phyloP scores from a whole-genome alignment of 2,888 invertebrate species.

The Anorthoa munda region DNA sequence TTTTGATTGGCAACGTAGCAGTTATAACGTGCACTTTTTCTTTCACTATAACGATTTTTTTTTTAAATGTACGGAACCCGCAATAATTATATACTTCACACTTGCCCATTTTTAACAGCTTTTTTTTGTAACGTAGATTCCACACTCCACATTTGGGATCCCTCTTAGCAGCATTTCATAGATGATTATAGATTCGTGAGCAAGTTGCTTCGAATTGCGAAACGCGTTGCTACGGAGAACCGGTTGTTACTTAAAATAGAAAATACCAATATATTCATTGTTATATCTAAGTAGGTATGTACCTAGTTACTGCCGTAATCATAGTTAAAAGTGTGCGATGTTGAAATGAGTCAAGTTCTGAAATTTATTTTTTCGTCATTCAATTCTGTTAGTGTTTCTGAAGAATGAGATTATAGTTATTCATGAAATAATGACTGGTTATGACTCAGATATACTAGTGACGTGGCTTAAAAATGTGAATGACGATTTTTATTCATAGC shows the following conservation, averaged over 20 bases:
- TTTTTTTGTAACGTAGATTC: slow-evolving; percentile 47
- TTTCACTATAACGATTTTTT: not conserved
- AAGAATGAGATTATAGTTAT: slow-evolving; percentile 5
- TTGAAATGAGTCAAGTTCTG: slow-evolving; percentile 3
- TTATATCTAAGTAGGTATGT: slow-evolving; percentile 5
- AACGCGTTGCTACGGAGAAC: slow-evolving; percentile 51
- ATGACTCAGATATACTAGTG: slow-evolving; percentile 17
- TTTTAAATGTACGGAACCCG: slow-evolving; percentile 45
- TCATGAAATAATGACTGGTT: not conserved
- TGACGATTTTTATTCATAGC: slow-evolving; percentile 4
- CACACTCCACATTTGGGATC: slow-evolving; percentile 56
- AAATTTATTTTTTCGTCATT: slow-evolving; percentile 5
- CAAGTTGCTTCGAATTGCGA: slow-evolving; percentile 39
- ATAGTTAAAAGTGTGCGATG: slow-evolving; percentile 6
- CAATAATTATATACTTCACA: not conserved
- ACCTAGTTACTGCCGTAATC: not conserved
- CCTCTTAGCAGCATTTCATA: slow-evolving; percentile 50
- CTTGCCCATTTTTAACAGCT: slow-evolving; percentile 25
- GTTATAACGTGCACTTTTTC: not conserved
- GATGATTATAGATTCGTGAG: slow-evolving; percentile 56
- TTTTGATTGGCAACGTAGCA: not conserved
- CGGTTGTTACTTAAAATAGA: slow-evolving; percentile 47
- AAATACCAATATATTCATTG: slow-evolving; percentile 21
- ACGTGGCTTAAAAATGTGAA: slow-evolving; percentile 13
- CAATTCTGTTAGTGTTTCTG: not conserved